A percentile compares a stretch with the other conserved stretches of the same genome.
These are phyloP conservation scores for Pygocentrus nattereri DNA, from an alignment of 2,797 vertebrate species.

Conservation along the genomic window DNA sequence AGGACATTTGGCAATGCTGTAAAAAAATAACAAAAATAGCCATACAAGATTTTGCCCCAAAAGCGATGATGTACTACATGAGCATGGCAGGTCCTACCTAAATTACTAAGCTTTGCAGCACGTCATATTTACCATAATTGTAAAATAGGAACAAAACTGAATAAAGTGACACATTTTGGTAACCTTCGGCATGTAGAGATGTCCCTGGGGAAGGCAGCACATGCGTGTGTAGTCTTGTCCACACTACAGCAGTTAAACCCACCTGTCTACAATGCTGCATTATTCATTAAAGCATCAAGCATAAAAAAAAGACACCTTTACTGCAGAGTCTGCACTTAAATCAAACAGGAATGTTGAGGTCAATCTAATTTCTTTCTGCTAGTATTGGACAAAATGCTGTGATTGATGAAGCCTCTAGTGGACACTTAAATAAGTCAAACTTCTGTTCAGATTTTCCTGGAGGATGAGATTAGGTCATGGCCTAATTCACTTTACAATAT, in stretches of 20 bases:
- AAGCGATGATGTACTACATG: background rate
- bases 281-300: background rate
- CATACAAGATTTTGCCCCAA: too few relatives aligned
- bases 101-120: background rate
- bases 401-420: conserved; percentile 11
- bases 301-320: background rate
- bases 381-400: background rate
- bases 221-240: background rate
- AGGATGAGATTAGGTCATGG: conserved; percentile 19
- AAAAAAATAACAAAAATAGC: too few relatives aligned
- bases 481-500: conserved; percentile 23
- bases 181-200: background rate
- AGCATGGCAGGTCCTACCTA: background rate
- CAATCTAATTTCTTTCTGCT: background rate
- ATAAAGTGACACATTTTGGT: background rate
- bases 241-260: background rate
- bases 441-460: background rate
- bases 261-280: background rate
- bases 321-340: background rate
- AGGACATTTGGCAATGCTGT: too few relatives aligned
- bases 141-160: background rate
- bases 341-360: background rate
- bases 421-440: background rate
- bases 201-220: background rate
- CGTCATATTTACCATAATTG: background rate